Evolutionary conservation across 1,140 invertebrate species (phyloP), one percentile per base, ranked within the genome.

Genomic region (Drosophila dunni): DNA sequence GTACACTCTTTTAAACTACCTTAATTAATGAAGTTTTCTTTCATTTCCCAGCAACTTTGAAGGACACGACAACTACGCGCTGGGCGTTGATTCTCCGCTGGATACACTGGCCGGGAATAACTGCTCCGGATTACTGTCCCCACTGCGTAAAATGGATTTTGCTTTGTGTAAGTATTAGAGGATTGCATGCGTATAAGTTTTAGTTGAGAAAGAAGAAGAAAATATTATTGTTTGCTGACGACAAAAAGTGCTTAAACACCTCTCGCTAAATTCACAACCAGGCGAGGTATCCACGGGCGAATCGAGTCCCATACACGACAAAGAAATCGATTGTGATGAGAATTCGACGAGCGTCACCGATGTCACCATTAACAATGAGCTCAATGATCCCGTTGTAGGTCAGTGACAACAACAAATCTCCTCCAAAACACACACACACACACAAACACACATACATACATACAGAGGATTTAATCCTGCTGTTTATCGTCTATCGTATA

Each of bases 281-380:
- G 95, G 95, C 95, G 95, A 95, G 93, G 94, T 95, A 89, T 92
- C 91, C 90, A 94, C 94, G 90, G 94, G 93, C 81, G 93, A 94
- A 88, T 93, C 93, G 90, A 95, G 95, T 93, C 96, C 96, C 77
- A 93, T 95, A 91, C 95, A 96, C 90, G 96, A 96, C 93, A 96
- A 96, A 91, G 96, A 96, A 92, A 66, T 94, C 66, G 83, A 89
- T 81, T 80, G 81, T 74, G 94, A 96, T 76, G 86, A 91, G 58
- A 85, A 77, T 74, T 92, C 90, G 57, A 96, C 95, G 71, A 85
- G 88, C 72, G 95, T 93, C 69, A 93, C 93, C 81, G 93, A 94
- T 82, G 92, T 92, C 79, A 93, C 93, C 90, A 93, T 93, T 82
- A 90, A 84, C 78, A 92, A 84, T 83, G 90, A 92, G 40, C 71